Conservation (phyloP, 2,888 invertebrate genomes). For the Ophion slaviceki region DNA sequence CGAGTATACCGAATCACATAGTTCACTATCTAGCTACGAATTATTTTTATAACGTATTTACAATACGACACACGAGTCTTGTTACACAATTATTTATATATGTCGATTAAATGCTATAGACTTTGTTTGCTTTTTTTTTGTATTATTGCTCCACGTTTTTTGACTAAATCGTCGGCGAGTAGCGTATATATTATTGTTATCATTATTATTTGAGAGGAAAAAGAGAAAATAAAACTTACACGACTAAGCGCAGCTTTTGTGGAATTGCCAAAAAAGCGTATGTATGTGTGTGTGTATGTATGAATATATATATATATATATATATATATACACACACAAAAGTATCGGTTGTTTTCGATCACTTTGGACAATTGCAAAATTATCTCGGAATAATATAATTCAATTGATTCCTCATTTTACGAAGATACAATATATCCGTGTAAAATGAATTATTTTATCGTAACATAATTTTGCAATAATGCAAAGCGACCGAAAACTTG, state of each 20-base stretch:
- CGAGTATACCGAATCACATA: conserved; percentile 58
- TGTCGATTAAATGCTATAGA: conserved; percentile 68
- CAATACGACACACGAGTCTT: conserved; percentile 69
- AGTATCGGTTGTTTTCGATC: no score
- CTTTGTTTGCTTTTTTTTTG: conserved; percentile 49
- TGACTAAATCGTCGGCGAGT: conserved; percentile 52
- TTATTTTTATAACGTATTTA: conserved; percentile 69
- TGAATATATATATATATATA: no score
- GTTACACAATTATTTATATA: conserved; percentile 68
- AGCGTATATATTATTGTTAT: conserved; percentile 18
- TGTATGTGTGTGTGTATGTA: background rate
- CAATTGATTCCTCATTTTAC: no score
- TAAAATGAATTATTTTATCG: no score
- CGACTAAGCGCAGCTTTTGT: conserved; percentile 61
- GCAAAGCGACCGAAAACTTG: no score
- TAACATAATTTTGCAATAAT: no score
- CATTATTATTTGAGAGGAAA: conserved; percentile 30
- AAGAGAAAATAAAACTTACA: conserved; percentile 36
- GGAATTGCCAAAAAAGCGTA: conserved; percentile 53
- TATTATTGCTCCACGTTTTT: conserved; percentile 59
- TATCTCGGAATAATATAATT: no score
- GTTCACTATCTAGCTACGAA: conserved; percentile 12
- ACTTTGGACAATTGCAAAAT: no score
- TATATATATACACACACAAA: no score
- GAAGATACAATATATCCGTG: no score